Conservation (phyloP, 2,888 invertebrate genomes). For the Capitulum mitella region DNA sequence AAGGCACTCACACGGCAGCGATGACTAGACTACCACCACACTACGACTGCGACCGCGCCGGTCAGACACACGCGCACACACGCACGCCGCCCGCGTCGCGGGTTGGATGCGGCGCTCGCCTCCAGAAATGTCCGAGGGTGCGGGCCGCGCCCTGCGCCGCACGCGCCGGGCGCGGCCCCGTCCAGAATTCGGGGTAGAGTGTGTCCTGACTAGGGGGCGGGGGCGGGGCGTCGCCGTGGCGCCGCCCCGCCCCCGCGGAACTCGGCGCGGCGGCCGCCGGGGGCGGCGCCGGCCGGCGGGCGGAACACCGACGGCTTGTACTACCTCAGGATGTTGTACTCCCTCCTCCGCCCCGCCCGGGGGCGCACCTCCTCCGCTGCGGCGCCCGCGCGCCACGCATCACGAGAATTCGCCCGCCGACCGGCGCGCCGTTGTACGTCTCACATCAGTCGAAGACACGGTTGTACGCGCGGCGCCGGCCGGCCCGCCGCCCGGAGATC, state of each 20-base stretch:
- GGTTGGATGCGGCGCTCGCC: too few relatives aligned
- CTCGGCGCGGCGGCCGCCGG: neutral
- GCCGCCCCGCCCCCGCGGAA: too few relatives aligned
- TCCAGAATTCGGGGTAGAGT: too few relatives aligned
- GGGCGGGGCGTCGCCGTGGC: too few relatives aligned
- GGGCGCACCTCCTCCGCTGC: neutral
- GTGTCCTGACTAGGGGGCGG: too few relatives aligned
- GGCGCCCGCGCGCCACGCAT: neutral
- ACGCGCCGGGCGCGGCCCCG: neutral
- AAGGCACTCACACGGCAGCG: neutral
- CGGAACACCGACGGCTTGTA: neutral
- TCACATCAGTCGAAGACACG: neutral
- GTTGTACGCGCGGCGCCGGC: too few relatives aligned
- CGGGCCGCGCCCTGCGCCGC: neutral
- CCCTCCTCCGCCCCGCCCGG: neutral
- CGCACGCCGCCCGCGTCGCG: too few relatives aligned
- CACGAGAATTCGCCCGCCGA: neutral
- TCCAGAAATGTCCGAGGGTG: too few relatives aligned
- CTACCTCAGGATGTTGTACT: slow-evolving; percentile 23
- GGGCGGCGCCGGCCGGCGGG: slow-evolving; percentile 1
- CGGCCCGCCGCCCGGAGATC: too few relatives aligned
- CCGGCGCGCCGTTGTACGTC: neutral
- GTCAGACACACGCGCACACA: too few relatives aligned
- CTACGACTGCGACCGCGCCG: neutral
- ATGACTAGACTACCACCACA: neutral